Evolutionary conservation across 2,797 vertebrate species (phyloP).

Genomic region (Chelidonichthys spinosus): DNA sequence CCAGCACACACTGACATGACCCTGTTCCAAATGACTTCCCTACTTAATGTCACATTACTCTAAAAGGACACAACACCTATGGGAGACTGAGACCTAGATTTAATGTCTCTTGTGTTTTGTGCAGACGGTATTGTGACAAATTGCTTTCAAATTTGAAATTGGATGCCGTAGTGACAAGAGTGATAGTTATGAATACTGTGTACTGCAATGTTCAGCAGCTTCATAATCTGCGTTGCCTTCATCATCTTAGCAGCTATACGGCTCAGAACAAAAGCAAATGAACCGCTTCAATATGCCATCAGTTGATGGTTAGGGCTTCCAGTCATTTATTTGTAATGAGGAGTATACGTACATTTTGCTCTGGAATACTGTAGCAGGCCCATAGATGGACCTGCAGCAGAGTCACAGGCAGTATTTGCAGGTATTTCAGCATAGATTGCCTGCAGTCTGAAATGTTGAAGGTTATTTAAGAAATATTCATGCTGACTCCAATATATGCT

Average conservation of each 20-base stretch:
- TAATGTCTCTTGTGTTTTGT: slow-evolving; percentile 55
- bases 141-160: slow-evolving; percentile 45
- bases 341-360: not conserved
- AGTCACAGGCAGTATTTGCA: slow-evolving; percentile 24
- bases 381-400: slow-evolving; percentile 10
- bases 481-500: slow-evolving; percentile 31
- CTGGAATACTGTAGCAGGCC: slow-evolving; percentile 6
- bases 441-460: slow-evolving; percentile 31
- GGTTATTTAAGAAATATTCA: slow-evolving; percentile 38
- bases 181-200: slow-evolving; percentile 17
- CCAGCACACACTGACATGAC: slow-evolving; percentile 54
- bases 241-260: slow-evolving; percentile 11
- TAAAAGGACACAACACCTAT: slow-evolving; percentile 64
- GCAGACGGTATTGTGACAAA: slow-evolving; percentile 48
- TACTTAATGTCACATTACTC: slow-evolving; percentile 59
- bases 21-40: slow-evolving; percentile 73
- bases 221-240: slow-evolving; percentile 25
- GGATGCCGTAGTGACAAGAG: slow-evolving; percentile 22
- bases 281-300: slow-evolving; percentile 11
- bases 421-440: slow-evolving; percentile 26
- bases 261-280: slow-evolving; percentile 64
- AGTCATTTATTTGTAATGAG: slow-evolving; percentile 6
- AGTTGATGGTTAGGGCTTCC: slow-evolving; percentile 28
- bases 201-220: slow-evolving; percentile 13
- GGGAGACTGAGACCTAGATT: slow-evolving; percentile 66